These are phyloP conservation scores for Lasioglossum figueresi DNA, from an alignment of 2,888 invertebrate genomes.

Conservation along the genomic window DNA sequence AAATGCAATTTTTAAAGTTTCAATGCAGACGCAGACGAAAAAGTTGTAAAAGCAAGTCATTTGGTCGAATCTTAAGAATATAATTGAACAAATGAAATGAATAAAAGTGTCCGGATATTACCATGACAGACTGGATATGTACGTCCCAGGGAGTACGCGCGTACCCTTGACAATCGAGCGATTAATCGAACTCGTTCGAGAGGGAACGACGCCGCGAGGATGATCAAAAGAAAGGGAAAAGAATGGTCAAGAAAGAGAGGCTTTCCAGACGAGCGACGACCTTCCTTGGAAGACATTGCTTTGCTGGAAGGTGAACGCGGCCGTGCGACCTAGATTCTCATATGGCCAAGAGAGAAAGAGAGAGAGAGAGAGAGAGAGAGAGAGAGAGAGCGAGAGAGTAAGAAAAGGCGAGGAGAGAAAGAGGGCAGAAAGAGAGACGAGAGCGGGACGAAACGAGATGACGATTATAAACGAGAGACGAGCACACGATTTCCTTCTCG, in stretches of 20 bases:
- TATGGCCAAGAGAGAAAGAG: conserved; percentile 52
- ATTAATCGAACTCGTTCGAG: not conserved
- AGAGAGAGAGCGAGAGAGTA: conserved; percentile 47
- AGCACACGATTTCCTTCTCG: conserved; percentile 60
- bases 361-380: conserved; percentile 40
- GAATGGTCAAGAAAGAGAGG: conserved; percentile 55
- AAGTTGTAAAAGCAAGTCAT: no score
- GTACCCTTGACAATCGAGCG: not conserved
- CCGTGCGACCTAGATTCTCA: conserved; percentile 81
- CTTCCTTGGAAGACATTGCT: conserved; percentile 81
- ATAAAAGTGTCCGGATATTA: not conserved
- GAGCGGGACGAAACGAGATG: conserved; percentile 62
- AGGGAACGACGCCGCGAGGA: not conserved
- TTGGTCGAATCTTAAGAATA: no score
- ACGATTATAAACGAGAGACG: conserved; percentile 67
- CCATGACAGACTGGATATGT: not conserved
- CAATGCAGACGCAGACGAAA: no score
- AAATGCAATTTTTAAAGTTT: no score
- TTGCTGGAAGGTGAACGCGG: conserved; percentile 80
- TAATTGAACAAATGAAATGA: no score
- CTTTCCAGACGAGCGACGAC: conserved; percentile 77
- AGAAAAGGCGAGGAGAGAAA: conserved; percentile 46
- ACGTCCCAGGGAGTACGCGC: not conserved
- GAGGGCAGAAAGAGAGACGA: conserved; percentile 28
- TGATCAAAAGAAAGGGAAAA: conserved; percentile 66